Evolutionary conservation across 2,888 invertebrate genomes (phyloP), one percentile per base, ranked within the genome.

Genomic region (Pecten maximus): DNA sequence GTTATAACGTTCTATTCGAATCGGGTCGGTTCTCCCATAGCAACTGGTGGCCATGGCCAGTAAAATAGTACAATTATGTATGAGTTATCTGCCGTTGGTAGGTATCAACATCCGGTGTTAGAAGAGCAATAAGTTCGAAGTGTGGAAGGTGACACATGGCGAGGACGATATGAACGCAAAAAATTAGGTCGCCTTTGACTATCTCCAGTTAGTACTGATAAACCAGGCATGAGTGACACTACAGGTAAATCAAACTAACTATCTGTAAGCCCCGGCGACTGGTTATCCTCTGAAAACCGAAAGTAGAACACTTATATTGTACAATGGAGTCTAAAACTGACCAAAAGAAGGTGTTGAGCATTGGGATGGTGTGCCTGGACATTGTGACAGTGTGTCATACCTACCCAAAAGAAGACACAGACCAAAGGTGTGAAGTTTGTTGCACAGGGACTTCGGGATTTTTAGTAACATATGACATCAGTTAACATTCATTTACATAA

Each of bases 361-460:
- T 98, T 48, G 98, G 98, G 40, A 96, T 98, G 93, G 97, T 97
- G 74, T 98, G 98, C 93, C 95, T 98, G 54, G 98, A 98, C 94
- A 97, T 98, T 92, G 97, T 98, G 39, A 98, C 97, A 94, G 97
- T 97, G 28, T 97, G 97, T 89, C 95, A 97, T 19, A 96, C 97
- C 87, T 98, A 96, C 96, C 98, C 98, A 0, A 91, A 94, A 44
- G 98, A 98, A 96, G 98, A 98, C 95, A 97, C 97, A 0, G 98
- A 98, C 96, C 97, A 97, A 92, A 97, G 97, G 97, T 97, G 74
- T 48, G 6, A 48, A 48, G 48, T 48, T 48, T 48, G 48, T 48
- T 4, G 10, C n/a, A n/a, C n/a, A n/a, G n/a, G n/a, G n/a, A n/a
- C n/a, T n/a, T n/a, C n/a, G n/a, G n/a, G n/a, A n/a, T n/a, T n/a